Evolutionary conservation across 1,140 invertebrate genomes (phyloP), one percentile per base, ranked within the genome.

Genomic region (Drosophila kohkoa): DNA sequence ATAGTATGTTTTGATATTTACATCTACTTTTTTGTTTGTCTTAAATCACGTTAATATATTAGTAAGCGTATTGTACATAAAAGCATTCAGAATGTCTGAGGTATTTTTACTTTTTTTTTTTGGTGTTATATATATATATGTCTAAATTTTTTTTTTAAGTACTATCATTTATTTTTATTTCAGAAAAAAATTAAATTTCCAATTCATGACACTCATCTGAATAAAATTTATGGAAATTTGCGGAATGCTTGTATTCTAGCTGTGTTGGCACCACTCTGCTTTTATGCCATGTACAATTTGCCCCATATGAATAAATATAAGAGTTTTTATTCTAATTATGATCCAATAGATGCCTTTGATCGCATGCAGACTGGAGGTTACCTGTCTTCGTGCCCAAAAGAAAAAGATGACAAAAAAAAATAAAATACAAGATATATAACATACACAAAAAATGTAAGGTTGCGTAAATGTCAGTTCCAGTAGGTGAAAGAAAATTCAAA

Each of bases 351-450:
- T 28, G 46, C 80, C 2, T 82, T 87, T 30, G 73, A 87, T 25
- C 76, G 83, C n/a, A 87, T 87, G 82, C 65, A 75, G 54, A 68
- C 38, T 5, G 83, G 65, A 0, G 82, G 83, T 7, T 87, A 83
- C 3, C 25, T 87, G 0, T 6, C 5, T 8, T 87, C 83, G 0
- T 87, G 73, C 15, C 79, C 82, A 0, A 68, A 76, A 20, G 15
- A 68, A 2, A 45, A 79, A 2, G 69, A 81, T 5, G 62, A 76
- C 1, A 64, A 81, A 2, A 51, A 75, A 3, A 54, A 70, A 2
- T 32, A 69, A 1, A 15, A 69, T 7, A 11, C 55, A 15, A 25
- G 7, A 15, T 30, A 28, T 32, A 25, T 25, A 25, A 25, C 3
- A 25, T 25, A 25, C 20, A 25, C 20, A 3, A 25, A 25, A 25